Evolutionary conservation across 2,797 vertebrate species (phyloP).

Genomic region (Dipus sagitta): DNA sequence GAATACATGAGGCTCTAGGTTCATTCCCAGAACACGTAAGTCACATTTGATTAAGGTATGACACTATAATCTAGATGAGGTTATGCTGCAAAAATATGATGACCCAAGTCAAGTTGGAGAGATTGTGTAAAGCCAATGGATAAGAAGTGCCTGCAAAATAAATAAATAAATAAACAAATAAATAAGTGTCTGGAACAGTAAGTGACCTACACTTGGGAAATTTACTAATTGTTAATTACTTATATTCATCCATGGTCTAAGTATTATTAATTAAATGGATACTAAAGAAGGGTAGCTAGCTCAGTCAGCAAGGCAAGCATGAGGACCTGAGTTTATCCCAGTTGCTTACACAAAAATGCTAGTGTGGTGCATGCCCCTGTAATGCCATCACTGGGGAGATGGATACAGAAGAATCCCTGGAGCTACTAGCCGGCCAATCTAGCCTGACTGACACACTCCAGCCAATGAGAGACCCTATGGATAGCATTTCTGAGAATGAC

Average conservation of each 20-base stretch:
- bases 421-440: too few species aligned
- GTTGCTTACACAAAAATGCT: too few species aligned
- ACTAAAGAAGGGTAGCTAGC: background rate
- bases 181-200: background rate
- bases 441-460: too few species aligned
- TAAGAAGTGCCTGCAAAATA: background rate
- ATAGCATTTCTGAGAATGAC: too few species aligned
- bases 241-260: background rate
- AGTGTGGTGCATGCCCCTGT: too few species aligned
- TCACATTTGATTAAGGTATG: conserved; percentile 16
- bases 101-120: conserved; percentile 9
- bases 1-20: background rate
- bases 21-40: background rate
- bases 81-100: conserved; percentile 3
- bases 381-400: too few species aligned
- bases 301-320: too few species aligned
- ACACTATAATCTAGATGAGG: background rate
- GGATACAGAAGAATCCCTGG: too few species aligned
- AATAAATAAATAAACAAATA: too few species aligned
- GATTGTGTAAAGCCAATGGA: background rate
- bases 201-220: conserved; percentile 11
- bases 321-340: too few species aligned
- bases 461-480: too few species aligned
- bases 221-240: background rate
- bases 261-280: background rate